These are phyloP conservation scores for Arenicola marina DNA, from an alignment of 2,888 invertebrate genomes.

Conservation along the genomic window DNA sequence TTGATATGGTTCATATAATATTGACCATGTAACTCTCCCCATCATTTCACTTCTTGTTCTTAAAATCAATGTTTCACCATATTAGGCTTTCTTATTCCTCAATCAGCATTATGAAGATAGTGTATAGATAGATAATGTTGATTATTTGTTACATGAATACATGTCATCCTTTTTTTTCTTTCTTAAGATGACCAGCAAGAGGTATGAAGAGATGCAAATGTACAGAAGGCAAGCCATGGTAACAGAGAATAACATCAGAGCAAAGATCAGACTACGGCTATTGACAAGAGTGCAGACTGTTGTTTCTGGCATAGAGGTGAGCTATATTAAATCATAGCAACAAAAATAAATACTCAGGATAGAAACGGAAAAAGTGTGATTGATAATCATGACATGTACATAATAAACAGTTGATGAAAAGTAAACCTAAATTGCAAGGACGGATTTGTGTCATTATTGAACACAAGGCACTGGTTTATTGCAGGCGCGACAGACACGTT, in stretches of 20 bases:
- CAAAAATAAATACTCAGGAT: too few species aligned
- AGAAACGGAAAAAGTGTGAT: too few species aligned
- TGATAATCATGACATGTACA: not conserved
- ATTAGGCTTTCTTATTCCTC: not conserved
- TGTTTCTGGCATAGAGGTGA: conserved; percentile 34
- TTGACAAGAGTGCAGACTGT: conserved; percentile 44
- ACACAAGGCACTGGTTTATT: too few species aligned
- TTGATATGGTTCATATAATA: not conserved
- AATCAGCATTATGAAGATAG: not conserved
- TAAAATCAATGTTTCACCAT: not conserved
- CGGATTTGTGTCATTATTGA: too few species aligned
- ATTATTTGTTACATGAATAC: not conserved
- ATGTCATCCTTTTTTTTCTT: not conserved
- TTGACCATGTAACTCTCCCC: not conserved
- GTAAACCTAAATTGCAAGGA: not conserved
- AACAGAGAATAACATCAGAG: conserved; percentile 63
- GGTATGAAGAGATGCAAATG: conserved; percentile 70
- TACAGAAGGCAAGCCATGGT: conserved; percentile 72
- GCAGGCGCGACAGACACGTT: too few species aligned
- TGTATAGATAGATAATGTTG: too few species aligned
- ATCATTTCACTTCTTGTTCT: not conserved
- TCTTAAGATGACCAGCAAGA: conserved; percentile 71
- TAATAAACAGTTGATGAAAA: not conserved
- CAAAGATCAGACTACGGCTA: conserved; percentile 42
- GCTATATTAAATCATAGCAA: too few species aligned